Conservation (phyloP, 2,797 vertebrate genomes). For the Tapirus indicus region DNA sequence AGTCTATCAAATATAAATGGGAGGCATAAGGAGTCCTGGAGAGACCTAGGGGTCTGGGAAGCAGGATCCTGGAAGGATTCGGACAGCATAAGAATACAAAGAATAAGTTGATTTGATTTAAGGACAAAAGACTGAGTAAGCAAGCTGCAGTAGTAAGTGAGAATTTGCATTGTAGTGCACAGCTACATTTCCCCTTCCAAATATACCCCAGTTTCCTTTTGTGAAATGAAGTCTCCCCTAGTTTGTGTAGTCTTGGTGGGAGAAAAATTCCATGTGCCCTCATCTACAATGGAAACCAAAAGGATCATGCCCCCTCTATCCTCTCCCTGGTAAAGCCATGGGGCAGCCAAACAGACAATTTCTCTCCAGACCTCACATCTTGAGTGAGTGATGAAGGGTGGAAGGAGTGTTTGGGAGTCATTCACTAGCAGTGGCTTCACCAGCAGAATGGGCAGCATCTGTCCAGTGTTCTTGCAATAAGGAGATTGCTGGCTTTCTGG, state of each 20-base stretch:
- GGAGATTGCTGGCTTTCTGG: background rate
- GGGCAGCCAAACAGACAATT: background rate
- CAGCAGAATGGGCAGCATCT: background rate
- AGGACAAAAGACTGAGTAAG: background rate
- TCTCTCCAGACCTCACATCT: background rate
- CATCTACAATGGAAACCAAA: background rate
- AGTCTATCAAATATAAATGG: background rate
- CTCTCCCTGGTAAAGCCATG: background rate
- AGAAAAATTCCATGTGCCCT: background rate
- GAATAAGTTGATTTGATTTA: background rate
- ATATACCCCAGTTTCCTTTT: background rate
- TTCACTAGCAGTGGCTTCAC: background rate
- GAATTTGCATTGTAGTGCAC: background rate
- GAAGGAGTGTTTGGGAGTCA: background rate
- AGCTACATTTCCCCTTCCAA: background rate
- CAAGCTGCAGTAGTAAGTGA: background rate
- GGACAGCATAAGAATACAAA: background rate
- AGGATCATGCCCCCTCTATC: background rate
- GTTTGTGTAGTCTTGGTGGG: background rate
- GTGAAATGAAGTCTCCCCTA: background rate
- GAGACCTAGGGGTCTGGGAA: background rate
- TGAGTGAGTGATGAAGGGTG: background rate
- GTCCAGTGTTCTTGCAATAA: background rate
- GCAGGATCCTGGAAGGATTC: background rate
- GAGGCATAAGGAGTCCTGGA: background rate